Percentiles rank a stretch among this genome's conserved stretches.
These are phyloP conservation scores for Narcine bancroftii DNA, from an alignment of 2,113 vertebrate species.

Conservation along the genomic window DNA sequence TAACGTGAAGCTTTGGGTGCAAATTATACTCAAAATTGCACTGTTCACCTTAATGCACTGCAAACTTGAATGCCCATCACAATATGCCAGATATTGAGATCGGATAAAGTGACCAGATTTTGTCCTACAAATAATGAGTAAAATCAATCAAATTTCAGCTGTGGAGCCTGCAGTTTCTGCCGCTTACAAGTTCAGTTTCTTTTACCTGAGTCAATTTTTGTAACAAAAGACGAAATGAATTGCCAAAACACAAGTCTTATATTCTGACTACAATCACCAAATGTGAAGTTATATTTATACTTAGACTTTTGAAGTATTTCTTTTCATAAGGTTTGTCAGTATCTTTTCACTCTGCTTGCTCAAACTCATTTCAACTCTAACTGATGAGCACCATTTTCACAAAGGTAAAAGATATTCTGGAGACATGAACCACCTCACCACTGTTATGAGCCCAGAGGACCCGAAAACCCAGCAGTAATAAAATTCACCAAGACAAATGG, in stretches of 20 bases:
- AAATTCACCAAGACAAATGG: too few relatives aligned
- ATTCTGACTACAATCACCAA: neutral
- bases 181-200: neutral
- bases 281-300: neutral
- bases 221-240: neutral
- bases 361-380: neutral
- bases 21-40: neutral
- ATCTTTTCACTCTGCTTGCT: neutral
- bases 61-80: neutral
- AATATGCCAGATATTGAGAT: too few relatives aligned
- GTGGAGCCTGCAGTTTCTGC: neutral
- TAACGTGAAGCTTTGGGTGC: too few relatives aligned
- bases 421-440: neutral
- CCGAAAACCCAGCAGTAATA: too few relatives aligned
- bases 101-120: too few relatives aligned
- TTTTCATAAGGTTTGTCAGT: neutral
- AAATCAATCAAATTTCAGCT: neutral
- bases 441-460: too few relatives aligned
- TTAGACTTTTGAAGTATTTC: neutral
- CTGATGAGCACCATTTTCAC: neutral
- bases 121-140: neutral
- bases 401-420: neutral
- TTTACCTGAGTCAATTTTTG: neutral
- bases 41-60: neutral
- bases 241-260: neutral